Evolutionary conservation across 2,113 vertebrate genomes (phyloP).

Genomic region (Heliornis fulica): DNA sequence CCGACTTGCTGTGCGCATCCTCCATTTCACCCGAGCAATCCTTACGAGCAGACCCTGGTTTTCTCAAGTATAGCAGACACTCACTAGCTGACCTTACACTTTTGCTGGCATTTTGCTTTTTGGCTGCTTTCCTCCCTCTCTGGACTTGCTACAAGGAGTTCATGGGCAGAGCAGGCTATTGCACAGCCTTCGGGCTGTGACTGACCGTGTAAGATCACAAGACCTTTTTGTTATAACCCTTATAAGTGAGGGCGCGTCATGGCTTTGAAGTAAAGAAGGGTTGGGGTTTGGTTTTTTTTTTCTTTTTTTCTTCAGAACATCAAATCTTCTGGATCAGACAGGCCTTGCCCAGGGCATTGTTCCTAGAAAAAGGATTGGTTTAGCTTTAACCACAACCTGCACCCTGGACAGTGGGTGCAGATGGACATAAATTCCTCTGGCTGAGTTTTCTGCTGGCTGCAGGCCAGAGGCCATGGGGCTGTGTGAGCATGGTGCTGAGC

Average conservation of each 20-base stretch:
- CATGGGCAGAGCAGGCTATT: not conserved
- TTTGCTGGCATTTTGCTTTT: not conserved
- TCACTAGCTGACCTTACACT: not conserved
- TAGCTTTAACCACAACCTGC: constrained; percentile 20
- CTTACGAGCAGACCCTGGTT: not conserved
- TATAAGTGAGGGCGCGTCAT: not conserved
- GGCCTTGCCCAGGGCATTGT: constrained; percentile 21
- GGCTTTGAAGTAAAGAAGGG: not conserved
- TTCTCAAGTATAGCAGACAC: not conserved
- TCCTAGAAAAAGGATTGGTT: constrained; percentile 46
- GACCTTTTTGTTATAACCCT: not conserved
- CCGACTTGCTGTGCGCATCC: fast-evolving
- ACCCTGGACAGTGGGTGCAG: constrained; percentile 9
- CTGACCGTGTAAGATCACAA: not conserved
- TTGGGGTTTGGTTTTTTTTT: too few species aligned
- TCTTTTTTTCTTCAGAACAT: not conserved
- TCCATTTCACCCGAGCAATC: not conserved
- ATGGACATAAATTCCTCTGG: not conserved
- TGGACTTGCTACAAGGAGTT: not conserved
- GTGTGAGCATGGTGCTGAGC: fast-evolving
- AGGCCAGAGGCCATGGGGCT: not conserved
- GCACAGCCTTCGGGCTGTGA: not conserved
- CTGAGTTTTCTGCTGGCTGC: not conserved
- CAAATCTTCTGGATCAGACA: constrained; percentile 16
- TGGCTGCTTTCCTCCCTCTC: not conserved